Evolutionary conservation across 2,113 vertebrate genomes (phyloP).

Genomic region (Mormoops blainvillei): DNA sequence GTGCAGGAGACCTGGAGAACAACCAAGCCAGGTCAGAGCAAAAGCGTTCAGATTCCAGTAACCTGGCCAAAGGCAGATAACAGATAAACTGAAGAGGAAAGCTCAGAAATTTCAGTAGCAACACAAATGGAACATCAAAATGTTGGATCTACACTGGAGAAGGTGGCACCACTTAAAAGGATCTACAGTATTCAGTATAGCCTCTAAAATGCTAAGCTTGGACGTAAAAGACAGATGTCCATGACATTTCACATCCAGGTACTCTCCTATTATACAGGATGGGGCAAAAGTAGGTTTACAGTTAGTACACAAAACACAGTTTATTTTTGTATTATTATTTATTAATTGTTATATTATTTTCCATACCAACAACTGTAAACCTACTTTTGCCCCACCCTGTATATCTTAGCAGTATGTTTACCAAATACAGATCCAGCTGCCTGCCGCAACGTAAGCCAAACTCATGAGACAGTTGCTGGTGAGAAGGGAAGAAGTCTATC

Average conservation of each 20-base stretch:
- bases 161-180: conserved; percentile 76
- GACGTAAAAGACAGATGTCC: conserved; percentile 19
- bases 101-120: conserved; percentile 82
- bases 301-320: neutral
- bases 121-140: conserved; percentile 85
- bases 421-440: too few species aligned
- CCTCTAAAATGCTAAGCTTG: conserved; percentile 85
- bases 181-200: conserved; percentile 86
- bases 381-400: neutral
- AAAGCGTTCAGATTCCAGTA: neutral
- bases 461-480: too few species aligned
- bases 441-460: too few species aligned
- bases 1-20: neutral
- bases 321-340: neutral
- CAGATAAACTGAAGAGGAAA: neutral
- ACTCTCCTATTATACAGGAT: neutral
- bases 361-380: neutral
- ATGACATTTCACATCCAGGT: neutral
- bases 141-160: conserved; percentile 83
- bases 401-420: neutral
- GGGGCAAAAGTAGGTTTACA: neutral
- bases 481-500: too few species aligned
- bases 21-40: neutral
- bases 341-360: neutral
- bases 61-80: neutral